Evolutionary conservation across 2,797 vertebrate species (phyloP), one percentile per base, ranked within the genome.

Genomic region (Labroides dimidiatus): DNA sequence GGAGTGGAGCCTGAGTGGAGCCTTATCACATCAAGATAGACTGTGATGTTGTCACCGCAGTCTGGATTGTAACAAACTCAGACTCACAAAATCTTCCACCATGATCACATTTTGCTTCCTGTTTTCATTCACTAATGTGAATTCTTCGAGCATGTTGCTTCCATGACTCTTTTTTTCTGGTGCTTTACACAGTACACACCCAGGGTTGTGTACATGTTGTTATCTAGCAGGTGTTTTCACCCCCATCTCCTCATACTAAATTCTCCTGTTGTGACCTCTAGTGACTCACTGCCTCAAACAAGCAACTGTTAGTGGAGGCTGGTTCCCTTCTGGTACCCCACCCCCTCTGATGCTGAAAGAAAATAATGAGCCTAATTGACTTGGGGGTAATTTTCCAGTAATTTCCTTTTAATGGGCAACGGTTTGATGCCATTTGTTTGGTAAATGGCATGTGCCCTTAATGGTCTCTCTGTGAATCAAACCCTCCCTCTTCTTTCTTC

Each of bases 391-490:
- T 92, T 92, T 92, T 83, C 75, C 0, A 72, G 86, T 85, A 85
- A 89, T 93, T 94, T 93, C 81, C 88, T 91, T 89, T 89, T 87
- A 89, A 90, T 87, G 89, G 87, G 33, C 71, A 65, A 79, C 17
- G 75, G 78, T 88, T 90, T 89, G 83, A 89, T 90, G 89, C 81
- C 80, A 63, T 90, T 93, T 90, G 85, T 89, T 89, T 78, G 76
- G 82, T 84, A 89, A 92, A 92, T 89, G 86, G 48, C 81, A 81
- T 85, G 65, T 43, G 69, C 65, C 60, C 64, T 78, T 90, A 89
- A 93, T 86, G 58, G 77, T 77, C 65, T 84, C 47, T 77, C 69
- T 72, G 65, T 58, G 78, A 87, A 72, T 69, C 53, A 64, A 56
- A 55, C 55, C 55, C 48, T 57, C 70, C 80, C 72, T 69, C 67